These are phyloP conservation scores for Dasysyrphus tricinctus DNA, from an alignment of 2,888 invertebrate genomes.

Conservation along the genomic window DNA sequence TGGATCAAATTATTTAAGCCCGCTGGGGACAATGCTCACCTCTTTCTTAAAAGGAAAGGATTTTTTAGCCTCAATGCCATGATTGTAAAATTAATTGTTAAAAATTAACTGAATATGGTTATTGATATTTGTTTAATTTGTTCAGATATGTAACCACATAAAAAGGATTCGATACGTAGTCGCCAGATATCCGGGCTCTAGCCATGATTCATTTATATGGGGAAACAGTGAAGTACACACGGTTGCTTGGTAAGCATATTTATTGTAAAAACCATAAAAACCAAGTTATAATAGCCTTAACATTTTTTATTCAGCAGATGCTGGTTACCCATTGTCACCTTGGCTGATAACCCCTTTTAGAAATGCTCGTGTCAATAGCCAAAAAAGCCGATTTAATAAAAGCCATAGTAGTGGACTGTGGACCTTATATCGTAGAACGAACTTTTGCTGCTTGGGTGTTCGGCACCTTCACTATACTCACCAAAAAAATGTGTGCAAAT, in stretches of 20 bases:
- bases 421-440: background rate
- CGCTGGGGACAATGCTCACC: background rate
- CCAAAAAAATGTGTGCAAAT: background rate
- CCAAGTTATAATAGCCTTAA: too few relatives aligned
- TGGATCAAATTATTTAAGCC: background rate
- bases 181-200: conserved; percentile 9
- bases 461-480: background rate
- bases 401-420: conserved; percentile 13
- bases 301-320: background rate
- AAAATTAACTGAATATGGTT: background rate
- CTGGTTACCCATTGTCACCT: background rate
- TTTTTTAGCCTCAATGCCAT: too few relatives aligned
- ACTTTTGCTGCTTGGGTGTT: background rate
- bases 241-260: too few relatives aligned
- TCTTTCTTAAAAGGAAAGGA: background rate
- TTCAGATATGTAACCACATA: conserved; percentile 2
- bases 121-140: background rate
- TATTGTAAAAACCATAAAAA: too few relatives aligned
- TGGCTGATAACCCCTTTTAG: background rate
- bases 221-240: conserved; percentile 19
- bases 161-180: background rate
- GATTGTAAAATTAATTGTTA: background rate
- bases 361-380: background rate
- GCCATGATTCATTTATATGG: conserved; percentile 26
- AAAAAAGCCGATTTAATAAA: background rate